phyloP scores from a whole-genome alignment of 2,888 invertebrate species.

The Chesias legatella region DNA sequence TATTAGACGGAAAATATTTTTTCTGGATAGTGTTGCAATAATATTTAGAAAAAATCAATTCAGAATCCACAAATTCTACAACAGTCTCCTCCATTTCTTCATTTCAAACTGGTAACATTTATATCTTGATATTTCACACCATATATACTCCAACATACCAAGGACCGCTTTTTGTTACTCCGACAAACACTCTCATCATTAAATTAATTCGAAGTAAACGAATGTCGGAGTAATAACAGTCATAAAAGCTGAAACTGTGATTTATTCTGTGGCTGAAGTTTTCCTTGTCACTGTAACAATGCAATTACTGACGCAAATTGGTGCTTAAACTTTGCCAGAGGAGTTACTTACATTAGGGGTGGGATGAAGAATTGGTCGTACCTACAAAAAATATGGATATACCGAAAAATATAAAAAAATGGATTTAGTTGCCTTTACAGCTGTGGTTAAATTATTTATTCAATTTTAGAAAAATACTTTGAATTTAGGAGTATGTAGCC shows the following conservation, averaged over 20 bases:
- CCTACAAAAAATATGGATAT: too few relatives aligned
- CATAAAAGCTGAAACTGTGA: constrained; percentile 20
- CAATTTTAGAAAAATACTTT: too few relatives aligned
- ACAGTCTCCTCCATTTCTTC: too few relatives aligned
- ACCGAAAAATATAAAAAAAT: too few relatives aligned
- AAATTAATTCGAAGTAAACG: constrained; percentile 15
- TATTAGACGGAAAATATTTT: too few relatives aligned
- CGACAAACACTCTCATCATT: constrained; percentile 5
- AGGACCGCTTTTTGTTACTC: not conserved
- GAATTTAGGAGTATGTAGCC: too few relatives aligned
- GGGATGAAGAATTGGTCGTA: not conserved
- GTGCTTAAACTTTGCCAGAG: constrained; percentile 30
- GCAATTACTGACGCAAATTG: constrained; percentile 33
- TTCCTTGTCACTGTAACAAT: constrained; percentile 36
- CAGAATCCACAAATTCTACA: too few relatives aligned
- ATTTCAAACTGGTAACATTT: too few relatives aligned
- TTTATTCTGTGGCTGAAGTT: constrained; percentile 25
- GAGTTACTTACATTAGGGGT: constrained; percentile 17
- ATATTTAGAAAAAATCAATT: too few relatives aligned
- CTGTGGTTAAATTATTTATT: too few relatives aligned
- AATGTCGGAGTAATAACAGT: constrained; percentile 29
- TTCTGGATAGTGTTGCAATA: too few relatives aligned
- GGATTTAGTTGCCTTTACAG: too few relatives aligned
- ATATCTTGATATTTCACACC: constrained; percentile 24
- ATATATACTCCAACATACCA: not conserved